phyloP scores from a whole-genome alignment of 2,888 invertebrate species.

The Pollenia griseotomentosa region DNA sequence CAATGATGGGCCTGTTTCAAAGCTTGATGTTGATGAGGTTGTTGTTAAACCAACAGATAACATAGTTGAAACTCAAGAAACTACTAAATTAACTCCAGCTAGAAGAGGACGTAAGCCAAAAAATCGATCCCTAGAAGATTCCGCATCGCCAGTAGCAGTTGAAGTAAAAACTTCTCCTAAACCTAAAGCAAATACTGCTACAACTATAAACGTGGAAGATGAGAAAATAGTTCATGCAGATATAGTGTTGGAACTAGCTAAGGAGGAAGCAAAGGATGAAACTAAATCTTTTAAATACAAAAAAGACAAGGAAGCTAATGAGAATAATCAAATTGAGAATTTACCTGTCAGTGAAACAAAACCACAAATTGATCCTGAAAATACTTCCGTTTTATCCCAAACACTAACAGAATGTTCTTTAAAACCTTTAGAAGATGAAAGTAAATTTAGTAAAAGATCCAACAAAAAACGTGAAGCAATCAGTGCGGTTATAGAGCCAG shows the following conservation, averaged over 20 bases:
- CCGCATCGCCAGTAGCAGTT: background rate
- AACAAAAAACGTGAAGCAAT: conserved; percentile 20
- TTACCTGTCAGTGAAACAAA: background rate
- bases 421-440: conserved; percentile 16
- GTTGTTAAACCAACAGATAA: background rate
- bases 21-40: background rate
- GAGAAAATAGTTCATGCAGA: background rate
- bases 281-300: background rate
- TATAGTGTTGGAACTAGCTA: background rate
- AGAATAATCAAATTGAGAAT: background rate
- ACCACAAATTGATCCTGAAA: background rate
- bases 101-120: conserved; percentile 61
- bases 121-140: conserved; percentile 37
- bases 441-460: conserved; percentile 16
- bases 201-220: background rate
- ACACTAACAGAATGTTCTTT: background rate
- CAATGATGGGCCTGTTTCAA: background rate
- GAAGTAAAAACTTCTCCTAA: background rate
- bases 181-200: background rate
- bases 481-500: background rate
- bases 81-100: conserved; percentile 10
- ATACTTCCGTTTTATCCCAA: background rate
- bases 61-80: conserved; percentile 8
- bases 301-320: background rate
- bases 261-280: background rate